Conservation (phyloP, 1,140 invertebrate species). For the Drosophila pseudoananassae region DNA sequence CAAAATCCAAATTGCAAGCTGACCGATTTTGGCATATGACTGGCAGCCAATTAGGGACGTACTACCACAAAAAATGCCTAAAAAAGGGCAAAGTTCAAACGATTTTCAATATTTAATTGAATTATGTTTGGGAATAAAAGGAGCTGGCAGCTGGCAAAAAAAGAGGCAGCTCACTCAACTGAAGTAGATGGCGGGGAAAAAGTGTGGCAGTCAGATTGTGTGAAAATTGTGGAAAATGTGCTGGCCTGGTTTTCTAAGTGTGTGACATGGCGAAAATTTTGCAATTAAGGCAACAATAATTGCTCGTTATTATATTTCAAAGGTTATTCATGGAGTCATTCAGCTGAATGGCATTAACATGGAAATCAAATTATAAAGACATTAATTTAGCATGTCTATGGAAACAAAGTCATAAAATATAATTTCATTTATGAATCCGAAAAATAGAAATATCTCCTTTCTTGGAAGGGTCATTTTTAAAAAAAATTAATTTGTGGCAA, state of each 20-base stretch:
- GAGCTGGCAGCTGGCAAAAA: neutral
- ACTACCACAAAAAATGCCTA: conserved; percentile 23
- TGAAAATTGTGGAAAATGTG: conserved; percentile 14
- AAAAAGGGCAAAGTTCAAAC: conserved; percentile 35
- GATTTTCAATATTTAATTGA: conserved; percentile 55
- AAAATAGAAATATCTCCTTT: too few species aligned
- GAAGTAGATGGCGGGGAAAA: conserved; percentile 15
- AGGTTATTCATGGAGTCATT: neutral
- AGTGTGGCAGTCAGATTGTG: conserved; percentile 18
- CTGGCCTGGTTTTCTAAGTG: conserved; percentile 14
- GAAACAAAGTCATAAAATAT: neutral
- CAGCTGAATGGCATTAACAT: conserved; percentile 25
- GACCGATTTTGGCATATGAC: conserved; percentile 53
- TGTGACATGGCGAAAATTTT: conserved; percentile 3
- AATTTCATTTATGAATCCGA: neutral
- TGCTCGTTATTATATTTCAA: conserved; percentile 25
- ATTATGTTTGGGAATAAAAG: conserved; percentile 27
- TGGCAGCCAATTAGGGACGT: conserved; percentile 61
- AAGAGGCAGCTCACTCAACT: conserved; percentile 13
- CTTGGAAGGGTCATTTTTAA: neutral
- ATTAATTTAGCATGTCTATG: neutral
- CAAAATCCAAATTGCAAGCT: conserved; percentile 52
- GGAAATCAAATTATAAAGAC: conserved; percentile 13
- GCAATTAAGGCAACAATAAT: conserved; percentile 20
- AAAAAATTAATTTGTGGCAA: neutral